These are phyloP conservation scores for Geococcyx californianus DNA, from an alignment of 2,113 vertebrate genomes.

Conservation along the genomic window DNA sequence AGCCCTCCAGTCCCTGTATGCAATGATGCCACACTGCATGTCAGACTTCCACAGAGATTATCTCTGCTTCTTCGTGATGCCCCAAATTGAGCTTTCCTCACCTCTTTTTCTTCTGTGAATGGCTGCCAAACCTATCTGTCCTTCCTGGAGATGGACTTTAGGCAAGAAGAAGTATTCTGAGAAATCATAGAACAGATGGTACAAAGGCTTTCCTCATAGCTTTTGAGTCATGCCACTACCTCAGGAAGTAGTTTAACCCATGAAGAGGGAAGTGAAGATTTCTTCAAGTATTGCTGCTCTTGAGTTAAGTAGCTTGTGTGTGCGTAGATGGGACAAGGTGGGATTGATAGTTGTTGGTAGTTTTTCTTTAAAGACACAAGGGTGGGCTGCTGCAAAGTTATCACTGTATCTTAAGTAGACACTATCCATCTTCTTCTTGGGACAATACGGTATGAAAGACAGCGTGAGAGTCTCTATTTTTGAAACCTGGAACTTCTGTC, in stretches of 20 bases:
- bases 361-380: neutral
- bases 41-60: neutral
- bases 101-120: neutral
- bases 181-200: neutral
- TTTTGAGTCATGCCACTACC: neutral
- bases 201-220: neutral
- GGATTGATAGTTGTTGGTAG: neutral
- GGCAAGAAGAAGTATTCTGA: neutral
- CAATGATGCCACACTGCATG: neutral
- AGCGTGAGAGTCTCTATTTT: neutral
- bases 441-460: fast-evolving
- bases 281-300: neutral
- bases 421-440: neutral
- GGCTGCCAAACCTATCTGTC: neutral
- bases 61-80: neutral
- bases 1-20: neutral
- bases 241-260: neutral
- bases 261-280: fast-evolving
- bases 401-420: neutral
- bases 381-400: fast-evolving
- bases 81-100: neutral
- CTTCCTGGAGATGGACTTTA: neutral
- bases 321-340: neutral
- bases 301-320: neutral
- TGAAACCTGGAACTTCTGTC: neutral